Evolutionary conservation across 1,140 invertebrate species (phyloP), one percentile per base, ranked within the genome.

Genomic region (Galleria mellonella): DNA sequence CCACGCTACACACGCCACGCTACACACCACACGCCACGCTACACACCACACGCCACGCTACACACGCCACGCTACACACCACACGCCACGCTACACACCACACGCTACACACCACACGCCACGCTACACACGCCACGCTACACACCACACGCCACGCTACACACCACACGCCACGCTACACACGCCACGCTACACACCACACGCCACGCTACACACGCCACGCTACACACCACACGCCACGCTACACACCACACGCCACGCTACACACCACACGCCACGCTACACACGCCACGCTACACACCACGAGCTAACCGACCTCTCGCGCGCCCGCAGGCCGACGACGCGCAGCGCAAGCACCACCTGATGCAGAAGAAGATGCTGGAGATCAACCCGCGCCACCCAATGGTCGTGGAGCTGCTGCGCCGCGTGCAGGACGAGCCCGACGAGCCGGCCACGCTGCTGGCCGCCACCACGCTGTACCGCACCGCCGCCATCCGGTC

Each of bases 361-460:
- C 87, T 98, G 8, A 94, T 92, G 55, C 97, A 99, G 84, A 99
- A 98, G 90, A 99, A 99, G 84, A 97, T 94, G 11, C 77, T 99
- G 39, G 98, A 99, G 89, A 94, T 99, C 43, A 99, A 99, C 87
- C 97, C 98, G 10, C 89, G 96, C 29, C 98, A 99, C 92, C 98
- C 98, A 8, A 86, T 99, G 3, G 94, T 99, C 51, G 94, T 94
- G 59, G 97, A 99, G 83, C 87, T 99, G 32, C 86, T 98, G 56
- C 90, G 91, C 31, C 89, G 96, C 58, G 92, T 99, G 1, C 92
- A 93, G 47, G 89, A 91, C 47, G 93, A 97, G 68, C 86, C 92
- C 32, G 89, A 91, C 12, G 97, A 98, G 87, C 83, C 90, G 27
- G 90, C 88, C 1, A 96, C 97, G 7, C 93, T 93, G 71, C 92